phyloP scores from a whole-genome alignment of 2,797 vertebrate genomes.

The Valencia hispanica region DNA sequence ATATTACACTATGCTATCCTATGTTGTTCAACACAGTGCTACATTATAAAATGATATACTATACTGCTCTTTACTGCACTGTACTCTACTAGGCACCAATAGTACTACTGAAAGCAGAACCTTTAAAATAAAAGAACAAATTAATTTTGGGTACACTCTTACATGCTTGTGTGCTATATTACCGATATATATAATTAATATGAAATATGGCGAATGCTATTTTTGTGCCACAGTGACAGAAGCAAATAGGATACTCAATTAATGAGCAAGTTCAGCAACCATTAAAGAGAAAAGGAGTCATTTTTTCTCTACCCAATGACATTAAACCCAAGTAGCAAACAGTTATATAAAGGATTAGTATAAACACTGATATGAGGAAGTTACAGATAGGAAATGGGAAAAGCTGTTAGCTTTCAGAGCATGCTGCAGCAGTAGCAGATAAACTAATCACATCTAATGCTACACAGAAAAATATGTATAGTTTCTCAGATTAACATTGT shows the following conservation, averaged over 20 bases:
- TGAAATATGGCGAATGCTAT: too few species aligned
- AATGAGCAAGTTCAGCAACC: background rate
- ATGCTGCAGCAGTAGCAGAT: conserved; percentile 10
- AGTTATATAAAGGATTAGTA: background rate
- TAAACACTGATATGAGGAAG: background rate
- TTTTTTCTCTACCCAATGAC: conserved; percentile 1
- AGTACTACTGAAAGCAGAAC: background rate
- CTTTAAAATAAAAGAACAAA: background rate
- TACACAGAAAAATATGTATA: conserved; percentile 29
- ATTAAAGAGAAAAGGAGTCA: background rate
- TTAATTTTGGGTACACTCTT: background rate
- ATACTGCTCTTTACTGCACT: background rate
- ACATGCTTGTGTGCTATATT: background rate
- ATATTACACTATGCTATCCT: too few species aligned
- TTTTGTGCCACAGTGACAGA: background rate
- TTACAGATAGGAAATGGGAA: conserved; percentile 15
- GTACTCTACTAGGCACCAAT: background rate
- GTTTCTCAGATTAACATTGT: background rate
- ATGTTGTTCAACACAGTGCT: too few species aligned
- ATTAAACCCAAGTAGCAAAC: conserved; percentile 10
- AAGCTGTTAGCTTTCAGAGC: conserved; percentile 1
- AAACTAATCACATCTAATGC: background rate
- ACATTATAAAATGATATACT: too few species aligned
- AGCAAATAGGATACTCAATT: background rate
- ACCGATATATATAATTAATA: background rate